Percentiles rank a stretch among this genome's conserved stretches.
These are phyloP conservation scores for Endomychus coccineus DNA, from an alignment of 2,888 invertebrate species.

Conservation along the genomic window DNA sequence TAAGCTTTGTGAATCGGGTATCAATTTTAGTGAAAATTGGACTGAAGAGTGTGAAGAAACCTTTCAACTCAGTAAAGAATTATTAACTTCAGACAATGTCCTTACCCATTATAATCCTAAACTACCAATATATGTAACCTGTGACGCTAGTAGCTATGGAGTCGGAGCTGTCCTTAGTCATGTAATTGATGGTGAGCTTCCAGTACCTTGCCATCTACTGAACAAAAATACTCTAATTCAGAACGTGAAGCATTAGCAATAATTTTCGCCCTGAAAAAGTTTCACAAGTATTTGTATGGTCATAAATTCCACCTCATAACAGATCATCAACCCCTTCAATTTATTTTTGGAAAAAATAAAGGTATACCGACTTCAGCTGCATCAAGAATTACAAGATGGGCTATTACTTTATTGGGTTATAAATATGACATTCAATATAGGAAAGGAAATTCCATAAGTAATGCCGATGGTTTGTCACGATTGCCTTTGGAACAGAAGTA, in stretches of 20 bases:
- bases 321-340: slow-evolving; percentile 21
- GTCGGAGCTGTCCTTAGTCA: slow-evolving; percentile 24
- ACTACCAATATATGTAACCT: slow-evolving; percentile 21
- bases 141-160: slow-evolving; percentile 23
- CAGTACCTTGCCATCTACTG: slow-evolving; percentile 13
- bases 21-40: slow-evolving; percentile 17
- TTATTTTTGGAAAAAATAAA: slow-evolving; percentile 21
- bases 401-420: slow-evolving; percentile 17
- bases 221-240: slow-evolving; percentile 16
- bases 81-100: slow-evolving; percentile 18
- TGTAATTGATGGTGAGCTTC: no score
- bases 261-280: slow-evolving; percentile 16
- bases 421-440: no score
- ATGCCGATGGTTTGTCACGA: slow-evolving; percentile 17
- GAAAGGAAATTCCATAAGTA: slow-evolving; percentile 13
- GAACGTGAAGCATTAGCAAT: slow-evolving; percentile 16
- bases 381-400: slow-evolving; percentile 18
- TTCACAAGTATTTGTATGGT: no score
- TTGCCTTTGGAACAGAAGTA: slow-evolving; percentile 2
- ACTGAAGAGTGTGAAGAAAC: slow-evolving; percentile 16
- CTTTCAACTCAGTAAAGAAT: slow-evolving; percentile 22
- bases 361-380: slow-evolving; percentile 17
- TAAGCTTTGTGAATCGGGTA: slow-evolving; percentile 14
- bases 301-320: slow-evolving; percentile 16
- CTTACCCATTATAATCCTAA: slow-evolving; percentile 21